Percentiles rank a stretch among this genome's conserved stretches.
phyloP scores from a whole-genome alignment of 2,888 invertebrate genomes.

The Rhodophaea formosa region DNA sequence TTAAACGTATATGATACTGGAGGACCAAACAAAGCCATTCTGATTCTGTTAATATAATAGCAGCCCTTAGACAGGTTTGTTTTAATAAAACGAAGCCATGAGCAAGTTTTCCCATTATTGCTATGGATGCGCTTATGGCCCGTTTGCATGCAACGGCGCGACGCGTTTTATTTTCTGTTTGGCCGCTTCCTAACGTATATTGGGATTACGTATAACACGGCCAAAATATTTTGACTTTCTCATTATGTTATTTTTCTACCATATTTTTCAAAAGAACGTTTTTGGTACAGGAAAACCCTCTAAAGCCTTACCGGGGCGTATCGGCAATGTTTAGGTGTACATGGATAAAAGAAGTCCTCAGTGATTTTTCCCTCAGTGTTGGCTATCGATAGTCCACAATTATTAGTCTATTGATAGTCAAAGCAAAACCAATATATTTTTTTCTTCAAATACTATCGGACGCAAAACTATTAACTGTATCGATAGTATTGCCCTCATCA shows the following conservation, averaged over 20 bases:
- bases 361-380: too few relatives aligned
- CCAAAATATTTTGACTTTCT: constrained; percentile 2
- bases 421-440: too few relatives aligned
- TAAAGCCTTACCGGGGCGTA: too few relatives aligned
- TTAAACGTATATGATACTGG: neutral
- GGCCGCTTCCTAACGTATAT: constrained; percentile 8
- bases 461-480: too few relatives aligned
- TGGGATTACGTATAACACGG: constrained; percentile 3
- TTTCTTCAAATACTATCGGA: too few relatives aligned
- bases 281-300: too few relatives aligned
- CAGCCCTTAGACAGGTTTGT: constrained; percentile 55
- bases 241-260: neutral
- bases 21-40: constrained; percentile 11
- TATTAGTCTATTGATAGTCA: too few relatives aligned
- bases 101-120: constrained; percentile 67
- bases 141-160: constrained; percentile 69
- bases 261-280: too few relatives aligned
- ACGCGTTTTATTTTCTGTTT: constrained; percentile 32
- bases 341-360: too few relatives aligned
- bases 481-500: too few relatives aligned
- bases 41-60: constrained; percentile 33
- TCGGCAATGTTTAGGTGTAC: too few relatives aligned
- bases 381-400: too few relatives aligned
- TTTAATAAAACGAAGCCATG: constrained; percentile 65
- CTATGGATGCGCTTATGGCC: constrained; percentile 65